A percentile compares a stretch with the other conserved stretches of the same genome.
These are phyloP conservation scores for Cataglyphis altisquamis DNA, from an alignment of 2,888 invertebrate genomes.

Conservation along the genomic window DNA sequence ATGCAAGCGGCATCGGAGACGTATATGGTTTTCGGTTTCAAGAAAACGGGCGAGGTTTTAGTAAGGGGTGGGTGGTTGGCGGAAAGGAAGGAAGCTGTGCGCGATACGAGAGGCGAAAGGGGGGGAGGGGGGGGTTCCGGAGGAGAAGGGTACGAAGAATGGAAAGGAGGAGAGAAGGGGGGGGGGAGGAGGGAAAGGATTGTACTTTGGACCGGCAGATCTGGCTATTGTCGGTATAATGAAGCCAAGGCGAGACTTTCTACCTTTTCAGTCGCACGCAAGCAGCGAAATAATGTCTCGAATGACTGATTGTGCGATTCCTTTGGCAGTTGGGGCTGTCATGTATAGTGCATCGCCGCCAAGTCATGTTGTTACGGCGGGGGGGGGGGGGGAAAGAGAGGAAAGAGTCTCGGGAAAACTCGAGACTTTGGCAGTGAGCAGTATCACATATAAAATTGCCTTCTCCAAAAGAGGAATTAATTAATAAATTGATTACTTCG, in stretches of 20 bases:
- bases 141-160: constrained; percentile 1
- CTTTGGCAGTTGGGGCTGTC: constrained; percentile 50
- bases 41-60: constrained; percentile 37
- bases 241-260: constrained; percentile 81
- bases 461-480: constrained; percentile 34
- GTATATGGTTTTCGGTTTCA: constrained; percentile 52
- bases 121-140: neutral
- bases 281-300: constrained; percentile 71
- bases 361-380: constrained; percentile 40
- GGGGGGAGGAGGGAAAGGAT: neutral
- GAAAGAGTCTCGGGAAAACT: neutral
- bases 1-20: constrained; percentile 49
- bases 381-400: neutral
- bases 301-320: constrained; percentile 72
- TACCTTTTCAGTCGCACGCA: constrained; percentile 74
- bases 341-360: constrained; percentile 33
- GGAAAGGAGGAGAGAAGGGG: neutral
- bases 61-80: constrained; percentile 2
- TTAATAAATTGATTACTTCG: constrained; percentile 33
- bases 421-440: constrained; percentile 33
- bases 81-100: constrained; percentile 22
- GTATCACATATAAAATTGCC: constrained; percentile 27
- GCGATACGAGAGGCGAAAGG: constrained; percentile 16
- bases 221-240: constrained; percentile 80
- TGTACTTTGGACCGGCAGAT: constrained; percentile 71